These are phyloP conservation scores for Hirundichthys speculiger DNA, from an alignment of 2,113 vertebrate species.

Conservation along the genomic window DNA sequence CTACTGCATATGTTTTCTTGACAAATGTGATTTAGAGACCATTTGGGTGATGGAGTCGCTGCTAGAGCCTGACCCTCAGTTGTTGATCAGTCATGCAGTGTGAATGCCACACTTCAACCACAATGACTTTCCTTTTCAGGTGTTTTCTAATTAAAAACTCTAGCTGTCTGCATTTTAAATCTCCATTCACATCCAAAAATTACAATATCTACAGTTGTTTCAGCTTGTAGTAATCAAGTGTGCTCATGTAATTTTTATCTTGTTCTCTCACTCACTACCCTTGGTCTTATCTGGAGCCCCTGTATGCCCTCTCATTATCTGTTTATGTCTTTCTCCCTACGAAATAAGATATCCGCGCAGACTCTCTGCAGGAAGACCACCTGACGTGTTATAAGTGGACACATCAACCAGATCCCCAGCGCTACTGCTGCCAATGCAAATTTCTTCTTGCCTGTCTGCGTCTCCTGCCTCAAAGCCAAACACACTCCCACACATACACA, in stretches of 20 bases:
- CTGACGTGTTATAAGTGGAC: conserved; percentile 56
- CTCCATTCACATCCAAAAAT: too few relatives aligned
- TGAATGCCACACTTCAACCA: too few relatives aligned
- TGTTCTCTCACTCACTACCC: neutral
- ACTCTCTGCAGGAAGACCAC: conserved; percentile 50
- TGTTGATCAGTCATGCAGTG: too few relatives aligned
- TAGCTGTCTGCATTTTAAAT: too few relatives aligned
- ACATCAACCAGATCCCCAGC: conserved; percentile 60
- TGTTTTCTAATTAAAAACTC: too few relatives aligned
- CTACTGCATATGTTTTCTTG: too few relatives aligned
- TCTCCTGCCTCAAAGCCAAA: conserved; percentile 28
- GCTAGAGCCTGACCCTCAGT: too few relatives aligned
- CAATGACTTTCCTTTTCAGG: too few relatives aligned
- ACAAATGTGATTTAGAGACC: too few relatives aligned
- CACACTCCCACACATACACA: conserved; percentile 1
- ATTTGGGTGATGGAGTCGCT: too few relatives aligned
- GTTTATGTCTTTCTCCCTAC: conserved; percentile 1
- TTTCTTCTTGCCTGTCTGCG: conserved; percentile 39
- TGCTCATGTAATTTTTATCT: neutral
- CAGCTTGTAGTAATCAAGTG: too few relatives aligned
- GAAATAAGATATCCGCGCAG: conserved; percentile 25
- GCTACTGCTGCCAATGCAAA: conserved; percentile 57
- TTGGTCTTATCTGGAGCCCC: neutral
- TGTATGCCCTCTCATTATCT: neutral
- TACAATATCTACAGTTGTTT: too few relatives aligned